phyloP scores from a whole-genome alignment of 2,888 invertebrate genomes.

The Thecocarcelia acutangulata region DNA sequence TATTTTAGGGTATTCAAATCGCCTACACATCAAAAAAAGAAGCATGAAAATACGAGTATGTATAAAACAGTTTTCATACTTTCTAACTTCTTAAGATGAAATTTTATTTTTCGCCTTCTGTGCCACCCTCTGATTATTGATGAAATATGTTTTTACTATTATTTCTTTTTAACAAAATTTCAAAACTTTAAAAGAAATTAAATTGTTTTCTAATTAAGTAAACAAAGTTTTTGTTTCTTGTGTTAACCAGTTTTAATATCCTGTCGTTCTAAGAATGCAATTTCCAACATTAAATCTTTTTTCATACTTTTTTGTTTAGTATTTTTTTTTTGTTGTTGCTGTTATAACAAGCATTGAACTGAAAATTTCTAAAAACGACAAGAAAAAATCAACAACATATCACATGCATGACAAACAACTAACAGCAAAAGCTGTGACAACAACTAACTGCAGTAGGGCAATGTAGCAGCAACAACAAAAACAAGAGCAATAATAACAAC shows the following conservation, averaged over 20 bases:
- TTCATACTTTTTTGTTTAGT: too few species aligned
- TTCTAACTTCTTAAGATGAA: too few species aligned
- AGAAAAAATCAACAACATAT: constrained; percentile 66
- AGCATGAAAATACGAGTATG: too few species aligned
- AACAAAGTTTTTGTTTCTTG: constrained; percentile 58
- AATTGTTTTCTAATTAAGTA: constrained; percentile 64
- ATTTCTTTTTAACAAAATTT: too few species aligned
- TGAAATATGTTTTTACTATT: too few species aligned
- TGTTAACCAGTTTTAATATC: constrained; percentile 65
- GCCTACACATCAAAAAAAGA: too few species aligned
- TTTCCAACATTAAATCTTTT: constrained; percentile 61
- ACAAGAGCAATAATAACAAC: constrained; percentile 41
- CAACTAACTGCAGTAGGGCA: constrained; percentile 51
- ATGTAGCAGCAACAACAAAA: constrained; percentile 61
- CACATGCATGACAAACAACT: constrained; percentile 68
- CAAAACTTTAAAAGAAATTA: constrained; percentile 15
- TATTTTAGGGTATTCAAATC: too few species aligned
- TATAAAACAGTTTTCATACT: too few species aligned
- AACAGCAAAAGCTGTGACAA: constrained; percentile 55
- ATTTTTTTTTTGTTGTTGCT: constrained; percentile 13
- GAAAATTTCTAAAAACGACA: constrained; percentile 36
- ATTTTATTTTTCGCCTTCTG: too few species aligned
- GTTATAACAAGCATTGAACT: constrained; percentile 37
- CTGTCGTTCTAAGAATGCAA: constrained; percentile 64
- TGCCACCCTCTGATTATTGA: too few species aligned